Percentiles rank a stretch among this genome's conserved stretches.
These are phyloP conservation scores for Dermolepida albohirtum DNA, from an alignment of 2,888 invertebrate genomes.

Conservation along the genomic window DNA sequence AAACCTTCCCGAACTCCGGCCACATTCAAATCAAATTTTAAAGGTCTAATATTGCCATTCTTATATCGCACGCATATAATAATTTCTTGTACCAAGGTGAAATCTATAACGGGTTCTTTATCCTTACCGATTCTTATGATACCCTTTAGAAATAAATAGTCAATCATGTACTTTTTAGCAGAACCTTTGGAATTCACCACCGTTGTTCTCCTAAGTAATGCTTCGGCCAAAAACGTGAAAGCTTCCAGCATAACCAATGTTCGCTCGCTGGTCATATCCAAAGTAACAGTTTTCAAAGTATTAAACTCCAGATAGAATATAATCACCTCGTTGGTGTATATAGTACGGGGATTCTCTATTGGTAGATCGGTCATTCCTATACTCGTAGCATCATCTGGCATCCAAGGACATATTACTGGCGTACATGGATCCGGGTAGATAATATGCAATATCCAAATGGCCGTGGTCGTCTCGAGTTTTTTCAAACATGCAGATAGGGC, in stretches of 20 bases:
- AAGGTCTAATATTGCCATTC: neutral
- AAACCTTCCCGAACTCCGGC: neutral
- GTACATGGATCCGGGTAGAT: too few species aligned
- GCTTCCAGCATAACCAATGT: neutral
- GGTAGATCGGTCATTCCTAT: too few species aligned
- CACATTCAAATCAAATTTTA: neutral
- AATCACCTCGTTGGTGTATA: too few species aligned
- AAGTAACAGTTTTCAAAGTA: too few species aligned
- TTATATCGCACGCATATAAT: neutral
- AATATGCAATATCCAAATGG: too few species aligned
- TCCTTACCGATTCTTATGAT: neutral
- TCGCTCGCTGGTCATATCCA: too few species aligned
- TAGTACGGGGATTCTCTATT: too few species aligned
- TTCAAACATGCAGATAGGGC: too few species aligned
- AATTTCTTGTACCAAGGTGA: neutral
- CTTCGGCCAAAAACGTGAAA: neutral
- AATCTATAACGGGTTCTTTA: slow-evolving; percentile 2
- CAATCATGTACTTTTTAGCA: neutral
- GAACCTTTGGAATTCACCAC: neutral
- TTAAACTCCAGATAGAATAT: too few species aligned
- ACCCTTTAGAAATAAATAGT: neutral
- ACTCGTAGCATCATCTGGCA: too few species aligned
- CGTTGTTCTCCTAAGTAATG: neutral
- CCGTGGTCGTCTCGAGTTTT: too few species aligned
- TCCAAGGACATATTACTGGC: too few species aligned